Evolutionary conservation across 64 coral and sea anemone species (phyloP).

Genomic region (Montipora cactus): DNA sequence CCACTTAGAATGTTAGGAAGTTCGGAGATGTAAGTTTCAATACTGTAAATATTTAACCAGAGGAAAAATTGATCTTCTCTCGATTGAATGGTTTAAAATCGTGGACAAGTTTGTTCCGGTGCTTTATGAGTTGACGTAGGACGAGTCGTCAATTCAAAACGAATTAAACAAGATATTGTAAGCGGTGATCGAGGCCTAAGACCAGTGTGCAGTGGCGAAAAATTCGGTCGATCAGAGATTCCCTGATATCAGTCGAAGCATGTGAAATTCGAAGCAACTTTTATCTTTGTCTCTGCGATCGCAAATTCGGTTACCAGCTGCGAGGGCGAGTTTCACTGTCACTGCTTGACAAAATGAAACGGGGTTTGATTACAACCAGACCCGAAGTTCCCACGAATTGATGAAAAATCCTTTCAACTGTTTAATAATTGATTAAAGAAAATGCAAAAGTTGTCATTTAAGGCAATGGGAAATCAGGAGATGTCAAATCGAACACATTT

Average conservation of each 20-base stretch:
- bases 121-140: background rate
- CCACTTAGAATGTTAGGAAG: background rate
- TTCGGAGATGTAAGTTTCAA: background rate
- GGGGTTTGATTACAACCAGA: slow-evolving; percentile 34
- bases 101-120: too few relatives aligned
- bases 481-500: background rate
- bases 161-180: background rate
- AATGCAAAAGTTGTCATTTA: slow-evolving; percentile 43
- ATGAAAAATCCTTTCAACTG: slow-evolving; percentile 30
- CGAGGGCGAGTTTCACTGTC: background rate
- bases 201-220: too few relatives aligned
- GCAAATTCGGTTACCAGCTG: background rate
- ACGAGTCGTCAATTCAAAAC: background rate
- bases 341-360: slow-evolving; percentile 38
- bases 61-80: background rate
- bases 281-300: background rate
- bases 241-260: background rate
- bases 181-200: background rate
- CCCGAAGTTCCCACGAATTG: slow-evolving; percentile 28
- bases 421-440: slow-evolving; percentile 53
- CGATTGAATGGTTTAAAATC: background rate
- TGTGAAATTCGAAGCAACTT: slow-evolving; percentile 20
- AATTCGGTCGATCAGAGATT: background rate
- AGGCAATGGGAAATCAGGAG: slow-evolving; percentile 13
- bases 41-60: background rate